A percentile compares a stretch with the other conserved stretches of the same genome.
Conservation (phyloP, 2,797 vertebrate species). For the Onychomys torridus region DNA sequence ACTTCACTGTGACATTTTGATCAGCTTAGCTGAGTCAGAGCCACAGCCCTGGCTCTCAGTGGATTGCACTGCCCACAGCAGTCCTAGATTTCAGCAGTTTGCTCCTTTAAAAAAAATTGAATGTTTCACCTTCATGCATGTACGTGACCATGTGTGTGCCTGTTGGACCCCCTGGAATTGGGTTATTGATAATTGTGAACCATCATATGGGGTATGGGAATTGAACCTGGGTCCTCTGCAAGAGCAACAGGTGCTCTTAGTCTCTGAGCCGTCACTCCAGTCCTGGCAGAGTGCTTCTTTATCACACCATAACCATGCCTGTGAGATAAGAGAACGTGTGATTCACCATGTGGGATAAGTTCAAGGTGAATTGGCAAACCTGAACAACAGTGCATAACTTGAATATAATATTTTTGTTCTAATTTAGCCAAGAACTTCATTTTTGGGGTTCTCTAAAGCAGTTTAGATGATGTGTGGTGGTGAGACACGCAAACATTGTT, state of each 20-base stretch:
- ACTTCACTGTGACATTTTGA: not conserved
- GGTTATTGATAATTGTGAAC: not conserved
- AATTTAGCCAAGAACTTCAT: not conserved
- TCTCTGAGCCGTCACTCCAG: not conserved
- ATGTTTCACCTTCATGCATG: not conserved
- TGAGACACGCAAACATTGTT: no score
- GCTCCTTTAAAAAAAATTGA: not conserved
- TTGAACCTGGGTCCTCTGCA: not conserved
- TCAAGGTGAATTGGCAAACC: not conserved
- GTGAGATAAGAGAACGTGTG: not conserved
- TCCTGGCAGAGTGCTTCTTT: not conserved
- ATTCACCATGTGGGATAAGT: not conserved
- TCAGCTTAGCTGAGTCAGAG: not conserved
- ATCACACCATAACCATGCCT: no score
- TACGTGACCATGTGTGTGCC: not conserved
- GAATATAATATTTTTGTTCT: not conserved
- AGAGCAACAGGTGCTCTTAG: not conserved
- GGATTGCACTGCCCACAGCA: no score
- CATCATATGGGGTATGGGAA: not conserved
- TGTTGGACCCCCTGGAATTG: not conserved
- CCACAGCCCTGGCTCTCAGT: not conserved
- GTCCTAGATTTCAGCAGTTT: not conserved
- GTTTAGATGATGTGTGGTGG: not conserved
- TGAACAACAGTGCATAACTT: not conserved
- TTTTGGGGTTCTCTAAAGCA: not conserved